Base-by-base conservation (phyloP, 1,140 invertebrate genomes). In the Diorhabda elongata region DNA sequence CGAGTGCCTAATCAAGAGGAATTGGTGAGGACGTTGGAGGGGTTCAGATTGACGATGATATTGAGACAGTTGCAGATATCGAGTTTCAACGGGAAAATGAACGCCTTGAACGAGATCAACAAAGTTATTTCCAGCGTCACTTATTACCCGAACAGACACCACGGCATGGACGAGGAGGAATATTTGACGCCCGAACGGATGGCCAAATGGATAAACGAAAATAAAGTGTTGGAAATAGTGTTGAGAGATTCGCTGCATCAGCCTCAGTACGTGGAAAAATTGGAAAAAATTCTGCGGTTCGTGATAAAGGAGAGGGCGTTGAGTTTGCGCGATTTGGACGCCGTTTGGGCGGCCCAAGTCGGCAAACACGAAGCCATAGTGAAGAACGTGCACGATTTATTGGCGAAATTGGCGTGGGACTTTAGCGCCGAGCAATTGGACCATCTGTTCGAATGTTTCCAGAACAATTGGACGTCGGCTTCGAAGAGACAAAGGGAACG, bases 41-140 rank as follows among this genome's bases (percentile, higher is more conserved):
- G 97, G 82, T 96, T 98, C 84, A 88, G 96, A 76, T 84, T 98
- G 70, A 96, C 97, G 86, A 98, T 98, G 93, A 97, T 98, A 75
- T 84, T 98, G 70, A 85, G 95, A 79, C 88, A 97, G 75, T 83
- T 98, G 64, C 94, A 98, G 87, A 97, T 98, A 79, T 98, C 96
- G 9, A 98, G 96, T 56, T 99, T 98, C 79, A 98, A 98, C 85
- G 96, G 97, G 6, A 98, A 98, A 86, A 99, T 99, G 97, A 98
- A 97, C 81, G 96, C 97, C 44, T 84, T 99, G 47, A 98, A 98
- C 84, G 97, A 99, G 88, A 95, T 99, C 52, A 99, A 99, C 83
- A 98, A 98, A 87, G 93, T 98, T 43, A 96, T 98, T 60, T 90
- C 92, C 43, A 93, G 91, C 79, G 93, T 97, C 56, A 90, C 90